Percentiles rank a stretch among this genome's conserved stretches.
Conservation (phyloP, 2,113 vertebrate genomes). For the Hypomesus transpacificus region DNA sequence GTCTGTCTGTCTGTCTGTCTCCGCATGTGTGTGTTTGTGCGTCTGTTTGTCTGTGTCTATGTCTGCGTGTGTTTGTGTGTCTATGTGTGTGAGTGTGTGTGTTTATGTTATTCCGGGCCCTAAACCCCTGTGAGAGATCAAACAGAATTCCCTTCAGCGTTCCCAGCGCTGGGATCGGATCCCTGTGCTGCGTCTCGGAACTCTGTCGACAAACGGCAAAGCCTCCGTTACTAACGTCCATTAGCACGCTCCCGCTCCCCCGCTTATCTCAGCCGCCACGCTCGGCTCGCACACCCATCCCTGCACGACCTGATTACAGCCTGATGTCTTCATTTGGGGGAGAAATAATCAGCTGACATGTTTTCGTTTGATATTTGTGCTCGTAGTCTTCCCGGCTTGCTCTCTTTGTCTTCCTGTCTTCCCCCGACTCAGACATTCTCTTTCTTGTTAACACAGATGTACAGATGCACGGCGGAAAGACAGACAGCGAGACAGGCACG, state of each 20-base stretch:
- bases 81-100: constrained; percentile 6
- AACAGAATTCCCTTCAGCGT: constrained; percentile 39
- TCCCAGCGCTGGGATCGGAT: constrained; percentile 40
- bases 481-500: constrained; percentile 33
- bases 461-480: too few species aligned
- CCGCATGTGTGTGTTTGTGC: neutral
- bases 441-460: neutral
- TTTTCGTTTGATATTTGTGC: constrained; percentile 23
- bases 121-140: constrained; percentile 47
- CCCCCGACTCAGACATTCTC: neutral
- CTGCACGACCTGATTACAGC: constrained; percentile 18
- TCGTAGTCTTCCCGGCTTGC: constrained; percentile 28
- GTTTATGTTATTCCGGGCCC: constrained; percentile 27
- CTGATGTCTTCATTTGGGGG: constrained; percentile 51
- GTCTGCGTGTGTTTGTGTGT: neutral
- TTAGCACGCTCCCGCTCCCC: constrained; percentile 38
- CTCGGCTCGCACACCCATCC: constrained; percentile 19
- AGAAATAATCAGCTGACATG: constrained; percentile 31
- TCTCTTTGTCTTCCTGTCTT: constrained; percentile 14
- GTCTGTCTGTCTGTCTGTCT: constrained; percentile 1
- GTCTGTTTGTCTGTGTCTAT: neutral
- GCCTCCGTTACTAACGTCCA: constrained; percentile 41
- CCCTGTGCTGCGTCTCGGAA: constrained; percentile 34
- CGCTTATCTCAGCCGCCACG: constrained; percentile 36
- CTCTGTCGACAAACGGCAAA: constrained; percentile 44